Percentiles rank a stretch among this genome's conserved stretches.
Conservation (phyloP, 2,797 vertebrate species). For the Uromys caudimaculatus region DNA sequence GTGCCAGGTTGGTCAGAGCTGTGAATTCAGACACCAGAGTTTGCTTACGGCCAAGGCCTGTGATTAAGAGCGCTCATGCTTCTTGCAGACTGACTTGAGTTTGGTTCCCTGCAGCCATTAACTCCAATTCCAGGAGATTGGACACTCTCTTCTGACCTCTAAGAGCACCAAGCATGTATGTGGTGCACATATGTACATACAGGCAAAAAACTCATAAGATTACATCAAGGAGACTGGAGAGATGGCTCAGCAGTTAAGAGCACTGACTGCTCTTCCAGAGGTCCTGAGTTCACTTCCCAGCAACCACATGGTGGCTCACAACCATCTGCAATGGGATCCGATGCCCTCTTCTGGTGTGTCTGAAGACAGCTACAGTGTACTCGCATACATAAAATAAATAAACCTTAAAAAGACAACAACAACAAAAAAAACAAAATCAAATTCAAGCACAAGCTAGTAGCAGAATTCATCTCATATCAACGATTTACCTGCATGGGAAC, state of each 20-base stretch:
- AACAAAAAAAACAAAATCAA: background rate
- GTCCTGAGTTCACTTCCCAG: too few relatives aligned
- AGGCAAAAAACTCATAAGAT: background rate
- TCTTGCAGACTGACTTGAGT: background rate
- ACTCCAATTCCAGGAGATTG: background rate
- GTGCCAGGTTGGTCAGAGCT: background rate
- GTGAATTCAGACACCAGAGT: background rate
- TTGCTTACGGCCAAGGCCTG: background rate
- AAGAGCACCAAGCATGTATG: too few relatives aligned
- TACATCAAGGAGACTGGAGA: too few relatives aligned
- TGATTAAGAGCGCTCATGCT: too few relatives aligned
- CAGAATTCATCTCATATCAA: slow-evolving; percentile 9
- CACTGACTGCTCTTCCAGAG: too few relatives aligned
- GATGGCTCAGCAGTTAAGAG: too few relatives aligned
- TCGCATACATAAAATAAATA: too few relatives aligned
- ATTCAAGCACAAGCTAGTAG: background rate
- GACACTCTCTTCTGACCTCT: background rate
- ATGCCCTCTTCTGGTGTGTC: too few relatives aligned
- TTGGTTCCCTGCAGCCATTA: background rate
- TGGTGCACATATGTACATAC: background rate
- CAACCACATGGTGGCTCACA: too few relatives aligned
- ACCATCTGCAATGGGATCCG: too few relatives aligned
- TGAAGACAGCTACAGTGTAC: too few relatives aligned
- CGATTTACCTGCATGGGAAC: slow-evolving; percentile 87
- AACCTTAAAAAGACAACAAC: too few relatives aligned